Percentiles rank a stretch among this genome's conserved stretches.
Conservation (phyloP, 1,140 invertebrate genomes). For the Radopholus similis region DNA sequence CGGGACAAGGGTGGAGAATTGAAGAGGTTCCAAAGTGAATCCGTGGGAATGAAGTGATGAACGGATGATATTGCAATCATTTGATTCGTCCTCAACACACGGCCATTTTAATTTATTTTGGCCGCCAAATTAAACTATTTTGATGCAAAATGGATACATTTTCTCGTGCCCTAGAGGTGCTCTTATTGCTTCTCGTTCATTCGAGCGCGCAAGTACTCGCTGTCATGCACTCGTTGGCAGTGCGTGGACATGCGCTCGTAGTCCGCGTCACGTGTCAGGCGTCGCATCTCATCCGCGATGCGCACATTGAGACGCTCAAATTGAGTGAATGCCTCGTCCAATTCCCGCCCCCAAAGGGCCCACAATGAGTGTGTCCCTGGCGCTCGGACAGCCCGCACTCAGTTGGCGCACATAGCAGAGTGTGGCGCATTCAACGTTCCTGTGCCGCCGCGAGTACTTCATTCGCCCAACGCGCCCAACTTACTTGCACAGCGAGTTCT, state of each 20-base stretch:
- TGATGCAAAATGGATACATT: no score
- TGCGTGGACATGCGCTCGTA: slow-evolving; percentile 16
- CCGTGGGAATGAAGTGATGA: no score
- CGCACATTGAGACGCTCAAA: slow-evolving; percentile 33
- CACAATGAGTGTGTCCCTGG: slow-evolving; percentile 45
- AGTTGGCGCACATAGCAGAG: slow-evolving; percentile 53
- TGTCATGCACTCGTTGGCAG: slow-evolving; percentile 37
- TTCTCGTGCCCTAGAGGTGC: no score
- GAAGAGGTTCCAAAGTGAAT: no score
- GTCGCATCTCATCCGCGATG: slow-evolving; percentile 46
- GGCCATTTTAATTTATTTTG: no score
- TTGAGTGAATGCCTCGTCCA: background rate
- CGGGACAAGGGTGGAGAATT: no score
- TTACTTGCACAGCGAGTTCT: slow-evolving; percentile 51
- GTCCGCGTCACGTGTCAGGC: slow-evolving; percentile 29
- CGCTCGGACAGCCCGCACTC: slow-evolving; percentile 36
- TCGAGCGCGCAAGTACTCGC: slow-evolving; percentile 19
- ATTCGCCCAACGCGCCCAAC: background rate
- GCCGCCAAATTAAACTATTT: no score
- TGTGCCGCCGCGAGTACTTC: slow-evolving; percentile 1
- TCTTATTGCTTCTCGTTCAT: no score
- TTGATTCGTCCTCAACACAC: no score
- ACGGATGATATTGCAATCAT: no score
- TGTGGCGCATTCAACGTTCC: slow-evolving; percentile 49
- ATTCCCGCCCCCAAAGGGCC: background rate